A percentile compares a stretch with the other conserved stretches of the same genome.
Conservation (phyloP, 2,797 vertebrate genomes). For the Sebastes kiyomatsui region DNA sequence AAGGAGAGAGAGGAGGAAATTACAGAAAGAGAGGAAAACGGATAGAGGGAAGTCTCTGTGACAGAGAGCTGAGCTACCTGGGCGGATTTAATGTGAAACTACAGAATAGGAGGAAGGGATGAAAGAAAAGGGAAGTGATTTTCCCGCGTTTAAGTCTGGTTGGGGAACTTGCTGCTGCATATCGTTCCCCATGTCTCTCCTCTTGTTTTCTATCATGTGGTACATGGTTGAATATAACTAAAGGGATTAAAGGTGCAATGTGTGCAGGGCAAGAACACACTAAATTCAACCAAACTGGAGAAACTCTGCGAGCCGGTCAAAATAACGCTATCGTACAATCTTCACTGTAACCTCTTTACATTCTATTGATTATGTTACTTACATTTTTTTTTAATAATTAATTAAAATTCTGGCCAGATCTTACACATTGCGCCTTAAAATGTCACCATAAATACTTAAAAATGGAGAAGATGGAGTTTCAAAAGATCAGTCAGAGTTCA, state of each 20-base stretch:
- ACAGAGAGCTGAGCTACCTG: background rate
- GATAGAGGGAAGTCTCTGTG: background rate
- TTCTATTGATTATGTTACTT: too few relatives aligned
- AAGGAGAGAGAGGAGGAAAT: conserved; percentile 32
- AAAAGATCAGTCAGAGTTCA: background rate
- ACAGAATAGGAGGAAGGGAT: background rate
- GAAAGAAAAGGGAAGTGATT: background rate
- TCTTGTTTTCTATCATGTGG: background rate
- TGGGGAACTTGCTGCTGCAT: fast-evolving
- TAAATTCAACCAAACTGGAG: too few relatives aligned
- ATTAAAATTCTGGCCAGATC: too few relatives aligned
- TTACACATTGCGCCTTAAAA: too few relatives aligned
- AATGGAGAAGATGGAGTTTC: background rate
- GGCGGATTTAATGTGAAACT: background rate
- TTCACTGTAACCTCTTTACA: too few relatives aligned
- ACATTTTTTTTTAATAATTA: too few relatives aligned
- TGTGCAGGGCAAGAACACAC: too few relatives aligned
- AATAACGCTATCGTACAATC: too few relatives aligned
- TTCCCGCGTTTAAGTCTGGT: background rate
- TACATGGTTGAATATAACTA: background rate
- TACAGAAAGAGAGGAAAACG: conserved; percentile 19
- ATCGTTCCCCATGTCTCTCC: background rate
- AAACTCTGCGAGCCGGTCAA: too few relatives aligned
- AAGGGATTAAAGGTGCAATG: background rate
- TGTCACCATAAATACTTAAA: too few relatives aligned